A percentile compares a stretch with the other conserved stretches of the same genome.
phyloP scores from a whole-genome alignment of 2,888 invertebrate genomes.

The Invenusta paracnida region DNA sequence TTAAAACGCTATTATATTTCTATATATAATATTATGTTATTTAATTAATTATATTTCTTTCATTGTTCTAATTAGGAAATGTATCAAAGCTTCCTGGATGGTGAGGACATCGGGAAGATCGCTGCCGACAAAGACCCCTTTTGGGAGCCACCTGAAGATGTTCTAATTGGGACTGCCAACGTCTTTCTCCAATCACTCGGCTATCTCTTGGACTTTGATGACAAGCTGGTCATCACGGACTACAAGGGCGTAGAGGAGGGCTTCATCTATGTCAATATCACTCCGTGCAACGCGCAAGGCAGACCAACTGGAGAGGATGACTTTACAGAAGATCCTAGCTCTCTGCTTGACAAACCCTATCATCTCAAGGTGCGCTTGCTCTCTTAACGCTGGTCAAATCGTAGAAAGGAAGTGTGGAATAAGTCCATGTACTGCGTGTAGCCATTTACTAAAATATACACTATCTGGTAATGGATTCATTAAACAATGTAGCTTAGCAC shows the following conservation, averaged over 20 bases:
- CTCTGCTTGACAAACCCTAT: conserved; percentile 55
- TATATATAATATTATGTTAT: neutral
- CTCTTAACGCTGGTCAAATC: too few relatives aligned
- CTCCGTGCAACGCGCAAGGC: conserved; percentile 56
- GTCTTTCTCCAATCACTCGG: conserved; percentile 59
- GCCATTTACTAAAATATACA: too few relatives aligned
- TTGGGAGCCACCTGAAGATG: conserved; percentile 46
- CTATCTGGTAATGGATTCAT: too few relatives aligned
- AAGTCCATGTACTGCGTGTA: too few relatives aligned
- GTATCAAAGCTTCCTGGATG: conserved; percentile 46
- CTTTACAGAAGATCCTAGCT: conserved; percentile 58
- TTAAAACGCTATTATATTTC: too few relatives aligned
- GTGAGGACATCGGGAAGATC: conserved; percentile 41
- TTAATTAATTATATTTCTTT: neutral
- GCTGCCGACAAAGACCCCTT: conserved; percentile 46
- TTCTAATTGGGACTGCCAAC: conserved; percentile 54
- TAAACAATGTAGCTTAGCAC: too few relatives aligned
- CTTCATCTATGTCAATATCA: conserved; percentile 52
- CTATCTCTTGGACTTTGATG: conserved; percentile 59
- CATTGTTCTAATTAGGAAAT: conserved; percentile 34
- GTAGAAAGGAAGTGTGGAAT: too few relatives aligned
- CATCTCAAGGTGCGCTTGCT: conserved; percentile 55
- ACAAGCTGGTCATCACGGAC: conserved; percentile 56
- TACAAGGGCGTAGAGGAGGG: conserved; percentile 61
- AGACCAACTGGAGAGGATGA: conserved; percentile 55